These are phyloP conservation scores for Ceratitis capitata DNA, from an alignment of 1,140 invertebrate species.

Conservation along the genomic window DNA sequence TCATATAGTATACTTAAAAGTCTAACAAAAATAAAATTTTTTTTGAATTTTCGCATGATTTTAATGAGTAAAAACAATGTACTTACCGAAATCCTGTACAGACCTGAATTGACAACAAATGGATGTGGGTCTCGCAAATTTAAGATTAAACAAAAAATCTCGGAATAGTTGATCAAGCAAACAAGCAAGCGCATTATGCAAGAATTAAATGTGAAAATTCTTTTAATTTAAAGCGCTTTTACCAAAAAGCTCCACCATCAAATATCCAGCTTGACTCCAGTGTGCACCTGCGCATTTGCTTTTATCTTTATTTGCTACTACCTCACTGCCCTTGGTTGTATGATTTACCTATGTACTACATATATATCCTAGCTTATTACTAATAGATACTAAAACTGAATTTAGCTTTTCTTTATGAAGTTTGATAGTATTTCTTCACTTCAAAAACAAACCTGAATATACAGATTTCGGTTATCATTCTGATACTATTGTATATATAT, in stretches of 20 bases:
- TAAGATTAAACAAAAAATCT: not conserved
- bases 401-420: constrained; percentile 20
- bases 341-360: not conserved
- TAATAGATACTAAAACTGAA: constrained; percentile 24
- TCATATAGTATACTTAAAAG: constrained; percentile 62
- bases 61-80: constrained; percentile 24
- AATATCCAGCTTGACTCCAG: not conserved
- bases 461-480: constrained; percentile 41
- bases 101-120: constrained; percentile 1
- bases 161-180: constrained; percentile 12
- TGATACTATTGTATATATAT: not conserved
- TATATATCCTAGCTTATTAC: not conserved
- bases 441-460: not conserved
- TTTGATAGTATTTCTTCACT: not conserved
- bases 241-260: not conserved
- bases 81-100: constrained; percentile 30
- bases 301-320: not conserved
- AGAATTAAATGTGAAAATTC: not conserved
- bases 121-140: not conserved
- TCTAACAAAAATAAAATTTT: constrained; percentile 40
- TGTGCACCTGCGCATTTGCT: not conserved
- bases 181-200: not conserved
- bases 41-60: not conserved
- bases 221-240: not conserved
- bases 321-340: not conserved